Base-by-base conservation (phyloP, 2,797 vertebrate genomes). In the Crenichthys baileyi region DNA sequence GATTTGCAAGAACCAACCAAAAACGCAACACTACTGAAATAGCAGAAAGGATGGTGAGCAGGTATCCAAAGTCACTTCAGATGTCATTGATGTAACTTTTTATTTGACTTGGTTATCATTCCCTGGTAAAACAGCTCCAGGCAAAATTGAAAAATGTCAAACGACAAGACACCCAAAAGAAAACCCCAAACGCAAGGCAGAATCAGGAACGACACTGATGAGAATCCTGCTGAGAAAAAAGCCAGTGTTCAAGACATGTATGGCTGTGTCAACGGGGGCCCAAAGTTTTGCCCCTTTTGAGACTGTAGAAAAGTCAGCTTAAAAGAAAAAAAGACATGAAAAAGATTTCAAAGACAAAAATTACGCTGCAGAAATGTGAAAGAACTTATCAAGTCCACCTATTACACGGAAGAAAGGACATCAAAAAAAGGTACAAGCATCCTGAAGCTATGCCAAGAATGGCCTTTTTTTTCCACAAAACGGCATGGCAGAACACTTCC, bases 231-330 rank as follows among this genome's bases (percentile, higher is more conserved):
- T 2, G 71, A 77, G 78, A 56, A 86, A 63, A 82, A 16, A 61
- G 75, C 77, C 3, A 70, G 31, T 65, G 77, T 85, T 84, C 87
- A 85, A 82, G 85, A 89, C 72, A 79, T 76, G 0, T 86, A 58
- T 87, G 85, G 83, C 46, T 90, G 85, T 71, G 7, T 87, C 15
- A 90, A 63, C 51, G 91, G 86, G 85, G 51, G 53, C 36, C 56
- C 29, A 2, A 89, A 87, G 65, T 13, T 55, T 80, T 24, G 81
- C 87, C 84, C 44, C 72, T 91, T 2, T 2, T 18, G 86, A 89
- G 72, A 91, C 90, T 41, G 36, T 60, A 16, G 85, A n/a, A 81
- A 26, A 87, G 72, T 76, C 67, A 87, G 46, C 48, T 24, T 16
- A 56, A 85, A 6, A 85, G 86, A 78, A 80, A 87, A 85, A 51